These are phyloP conservation scores for Nomada goodeniana DNA, from an alignment of 2,888 invertebrate species.

Conservation along the genomic window DNA sequence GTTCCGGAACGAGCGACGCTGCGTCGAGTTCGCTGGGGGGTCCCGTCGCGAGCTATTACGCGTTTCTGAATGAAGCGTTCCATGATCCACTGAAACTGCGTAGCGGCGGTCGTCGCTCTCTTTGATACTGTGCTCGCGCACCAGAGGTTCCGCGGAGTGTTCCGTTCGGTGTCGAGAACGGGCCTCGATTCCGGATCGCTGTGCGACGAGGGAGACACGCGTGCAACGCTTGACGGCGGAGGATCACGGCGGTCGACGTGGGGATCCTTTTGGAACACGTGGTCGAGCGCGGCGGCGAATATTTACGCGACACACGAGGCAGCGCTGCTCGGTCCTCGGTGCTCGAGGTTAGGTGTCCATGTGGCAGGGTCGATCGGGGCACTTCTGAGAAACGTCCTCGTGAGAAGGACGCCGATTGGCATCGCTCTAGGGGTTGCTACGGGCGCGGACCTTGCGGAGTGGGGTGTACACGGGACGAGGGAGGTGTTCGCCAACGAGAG, in stretches of 20 bases:
- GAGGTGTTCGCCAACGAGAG: conserved; percentile 43
- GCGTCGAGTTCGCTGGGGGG: conserved; percentile 58
- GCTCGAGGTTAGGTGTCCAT: conserved; percentile 42
- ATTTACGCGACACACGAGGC: conserved; percentile 53
- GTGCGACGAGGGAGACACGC: conserved; percentile 12
- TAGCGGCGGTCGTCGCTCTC: conserved; percentile 9
- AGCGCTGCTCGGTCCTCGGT: conserved; percentile 12
- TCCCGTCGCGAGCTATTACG: conserved; percentile 54
- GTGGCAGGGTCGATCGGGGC: conserved; percentile 16
- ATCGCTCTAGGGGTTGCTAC: conserved; percentile 47
- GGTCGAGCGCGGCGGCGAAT: conserved; percentile 55
- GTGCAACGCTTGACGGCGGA: not conserved
- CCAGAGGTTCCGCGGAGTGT: not conserved
- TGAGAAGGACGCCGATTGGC: conserved; percentile 41
- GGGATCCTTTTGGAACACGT: conserved; percentile 53
- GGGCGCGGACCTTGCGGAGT: conserved; percentile 53
- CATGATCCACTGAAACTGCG: not conserved
- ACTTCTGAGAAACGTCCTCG: conserved; percentile 15
- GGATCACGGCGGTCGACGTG: not conserved
- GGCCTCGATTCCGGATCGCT: conserved; percentile 16
- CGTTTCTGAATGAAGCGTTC: not conserved
- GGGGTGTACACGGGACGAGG: conserved; percentile 39
- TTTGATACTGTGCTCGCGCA: conserved; percentile 2
- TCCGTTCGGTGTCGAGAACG: conserved; percentile 14
- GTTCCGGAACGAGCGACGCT: conserved; percentile 72